phyloP scores from a whole-genome alignment of 2,888 invertebrate genomes.

The Halocaridina rubra region DNA sequence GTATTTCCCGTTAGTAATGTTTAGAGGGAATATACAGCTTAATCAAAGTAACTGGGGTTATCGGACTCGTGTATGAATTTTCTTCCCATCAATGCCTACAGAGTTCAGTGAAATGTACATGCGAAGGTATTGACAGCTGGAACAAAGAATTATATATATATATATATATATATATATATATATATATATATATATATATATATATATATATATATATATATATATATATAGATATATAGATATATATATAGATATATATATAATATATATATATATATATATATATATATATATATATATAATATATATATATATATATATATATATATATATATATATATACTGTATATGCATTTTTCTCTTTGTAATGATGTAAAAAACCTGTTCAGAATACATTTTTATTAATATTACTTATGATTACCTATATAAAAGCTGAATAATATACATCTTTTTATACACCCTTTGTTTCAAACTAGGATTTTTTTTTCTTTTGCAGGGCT shows the following conservation, averaged over 20 bases:
- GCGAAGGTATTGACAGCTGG: neutral
- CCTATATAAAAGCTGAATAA: neutral
- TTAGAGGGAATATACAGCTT: neutral
- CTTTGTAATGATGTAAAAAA: too few species aligned
- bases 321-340: too few species aligned
- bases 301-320: neutral
- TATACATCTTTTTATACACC: neutral
- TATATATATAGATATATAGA: too few species aligned
- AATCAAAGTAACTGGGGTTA: neutral
- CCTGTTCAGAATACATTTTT: slow-evolving; percentile 5
- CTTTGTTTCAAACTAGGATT: neutral
- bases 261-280: neutral
- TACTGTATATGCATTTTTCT: slow-evolving; percentile 8
- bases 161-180: neutral
- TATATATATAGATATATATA: too few species aligned
- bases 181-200: too few species aligned
- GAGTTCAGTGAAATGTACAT: neutral
- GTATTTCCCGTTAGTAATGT: neutral
- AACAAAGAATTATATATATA: neutral
- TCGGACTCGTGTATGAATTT: neutral
- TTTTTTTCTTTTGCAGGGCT: neutral
- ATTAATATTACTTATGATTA: neutral
- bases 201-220: too few species aligned
- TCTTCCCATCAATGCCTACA: neutral
- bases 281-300: neutral